These are phyloP conservation scores for Drosophila leonis DNA, from an alignment of 2,888 invertebrate species.

Conservation along the genomic window DNA sequence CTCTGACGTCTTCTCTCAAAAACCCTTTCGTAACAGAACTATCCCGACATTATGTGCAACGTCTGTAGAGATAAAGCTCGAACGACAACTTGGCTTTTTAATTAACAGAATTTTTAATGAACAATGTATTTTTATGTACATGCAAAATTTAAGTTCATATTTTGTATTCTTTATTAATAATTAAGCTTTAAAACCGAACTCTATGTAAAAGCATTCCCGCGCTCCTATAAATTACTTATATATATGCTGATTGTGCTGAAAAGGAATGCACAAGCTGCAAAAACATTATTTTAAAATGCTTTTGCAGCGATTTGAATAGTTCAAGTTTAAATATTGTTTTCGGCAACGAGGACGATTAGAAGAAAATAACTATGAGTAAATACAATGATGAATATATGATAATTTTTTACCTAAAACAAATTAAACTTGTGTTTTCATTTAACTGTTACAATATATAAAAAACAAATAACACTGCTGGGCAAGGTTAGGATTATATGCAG, in stretches of 20 bases:
- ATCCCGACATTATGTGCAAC: conserved; percentile 58
- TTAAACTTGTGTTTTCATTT: conserved; percentile 3
- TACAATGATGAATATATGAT: conserved; percentile 69
- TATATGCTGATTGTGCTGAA: conserved; percentile 49
- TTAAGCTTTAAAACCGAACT: conserved; percentile 63
- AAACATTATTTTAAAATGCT: conserved; percentile 68
- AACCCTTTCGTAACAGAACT: conserved; percentile 44
- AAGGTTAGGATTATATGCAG: neutral
- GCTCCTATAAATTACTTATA: conserved; percentile 44
- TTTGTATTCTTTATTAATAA: conserved; percentile 65
- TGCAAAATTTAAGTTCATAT: conserved; percentile 68
- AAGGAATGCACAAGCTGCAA: conserved; percentile 49
- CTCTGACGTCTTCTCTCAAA: conserved; percentile 44
- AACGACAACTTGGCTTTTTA: conserved; percentile 51
- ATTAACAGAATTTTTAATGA: conserved; percentile 49
- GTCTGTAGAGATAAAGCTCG: conserved; percentile 35
- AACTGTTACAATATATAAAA: no score
- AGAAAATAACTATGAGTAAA: conserved; percentile 55
- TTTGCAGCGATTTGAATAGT: conserved; percentile 61
- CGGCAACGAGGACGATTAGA: conserved; percentile 62
- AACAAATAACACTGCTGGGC: neutral
- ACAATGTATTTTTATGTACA: conserved; percentile 53
- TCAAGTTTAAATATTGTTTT: conserved; percentile 71
- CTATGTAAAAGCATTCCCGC: conserved; percentile 68
- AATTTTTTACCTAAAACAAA: conserved; percentile 73